Evolutionary conservation across 2,888 invertebrate genomes (phyloP).

Genomic region (Orthosia gothica): DNA sequence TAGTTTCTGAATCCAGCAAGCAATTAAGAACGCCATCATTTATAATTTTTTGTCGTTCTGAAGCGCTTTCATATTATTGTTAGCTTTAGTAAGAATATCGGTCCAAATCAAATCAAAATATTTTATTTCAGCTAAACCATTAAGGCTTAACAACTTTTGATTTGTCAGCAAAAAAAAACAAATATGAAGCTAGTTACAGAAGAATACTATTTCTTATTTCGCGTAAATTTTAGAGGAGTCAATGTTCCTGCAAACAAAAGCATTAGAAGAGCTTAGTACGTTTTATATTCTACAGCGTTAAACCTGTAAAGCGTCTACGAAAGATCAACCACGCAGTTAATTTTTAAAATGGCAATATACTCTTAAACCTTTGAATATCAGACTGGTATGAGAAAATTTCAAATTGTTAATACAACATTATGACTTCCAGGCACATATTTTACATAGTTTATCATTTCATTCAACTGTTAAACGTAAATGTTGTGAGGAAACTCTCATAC

Average conservation of each 20-base stretch:
- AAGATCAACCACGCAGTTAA: background rate
- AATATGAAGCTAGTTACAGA: too few relatives aligned
- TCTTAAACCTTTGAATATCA: background rate
- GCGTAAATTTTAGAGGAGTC: background rate
- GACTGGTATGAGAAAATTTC: background rate
- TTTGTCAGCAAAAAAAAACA: too few relatives aligned
- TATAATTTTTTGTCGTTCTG: background rate
- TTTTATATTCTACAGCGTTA: background rate
- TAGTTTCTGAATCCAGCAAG: background rate
- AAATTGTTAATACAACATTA: background rate
- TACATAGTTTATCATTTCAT: conserved; percentile 16
- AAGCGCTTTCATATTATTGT: background rate
- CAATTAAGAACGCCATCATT: background rate
- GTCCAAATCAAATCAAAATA: background rate
- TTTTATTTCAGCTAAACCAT: too few relatives aligned
- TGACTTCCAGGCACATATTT: background rate
- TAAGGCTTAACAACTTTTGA: too few relatives aligned
- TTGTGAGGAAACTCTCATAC: conserved; percentile 11
- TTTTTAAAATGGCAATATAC: background rate
- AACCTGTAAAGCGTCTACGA: background rate
- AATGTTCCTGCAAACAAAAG: background rate
- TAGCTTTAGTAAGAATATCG: background rate
- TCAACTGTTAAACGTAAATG: conserved; percentile 16
- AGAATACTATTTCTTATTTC: background rate
- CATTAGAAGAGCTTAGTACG: background rate